These are phyloP conservation scores for Alligator sinensis DNA, from an alignment of 2,113 vertebrate species.

Conservation along the genomic window DNA sequence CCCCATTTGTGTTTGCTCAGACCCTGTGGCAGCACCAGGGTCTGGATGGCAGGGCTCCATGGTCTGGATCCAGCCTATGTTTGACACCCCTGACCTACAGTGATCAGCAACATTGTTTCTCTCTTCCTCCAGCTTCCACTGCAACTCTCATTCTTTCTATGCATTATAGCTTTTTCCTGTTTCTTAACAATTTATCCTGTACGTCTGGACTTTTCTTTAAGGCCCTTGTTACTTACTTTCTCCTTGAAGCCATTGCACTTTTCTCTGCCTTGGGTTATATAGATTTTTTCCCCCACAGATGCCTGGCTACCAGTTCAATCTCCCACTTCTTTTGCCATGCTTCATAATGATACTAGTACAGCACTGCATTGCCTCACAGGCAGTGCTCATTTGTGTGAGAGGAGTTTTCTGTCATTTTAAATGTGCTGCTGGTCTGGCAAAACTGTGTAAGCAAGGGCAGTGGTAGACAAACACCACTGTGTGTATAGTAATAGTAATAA, in stretches of 20 bases:
- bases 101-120: not conserved
- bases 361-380: rapidly evolving
- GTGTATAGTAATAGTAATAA: rapidly evolving
- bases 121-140: too few relatives aligned
- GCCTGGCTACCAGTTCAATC: not conserved
- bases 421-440: not conserved
- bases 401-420: not conserved
- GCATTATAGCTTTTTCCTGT: not conserved
- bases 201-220: not conserved
- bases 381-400: rapidly evolving
- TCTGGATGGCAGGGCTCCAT: too few relatives aligned
- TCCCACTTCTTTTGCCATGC: not conserved
- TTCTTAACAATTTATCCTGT: not conserved
- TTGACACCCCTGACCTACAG: not conserved
- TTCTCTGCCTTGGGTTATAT: not conserved
- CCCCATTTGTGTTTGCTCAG: too few relatives aligned
- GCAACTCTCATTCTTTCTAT: not conserved
- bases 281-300: not conserved
- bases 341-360: rapidly evolving
- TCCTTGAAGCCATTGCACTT: not conserved
- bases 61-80: too few relatives aligned
- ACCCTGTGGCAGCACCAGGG: too few relatives aligned
- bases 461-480: not conserved
- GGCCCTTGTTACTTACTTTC: not conserved
- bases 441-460: not conserved